Evolutionary conservation across 2,888 invertebrate genomes (phyloP).

Genomic region (Pseudococcus viburni): DNA sequence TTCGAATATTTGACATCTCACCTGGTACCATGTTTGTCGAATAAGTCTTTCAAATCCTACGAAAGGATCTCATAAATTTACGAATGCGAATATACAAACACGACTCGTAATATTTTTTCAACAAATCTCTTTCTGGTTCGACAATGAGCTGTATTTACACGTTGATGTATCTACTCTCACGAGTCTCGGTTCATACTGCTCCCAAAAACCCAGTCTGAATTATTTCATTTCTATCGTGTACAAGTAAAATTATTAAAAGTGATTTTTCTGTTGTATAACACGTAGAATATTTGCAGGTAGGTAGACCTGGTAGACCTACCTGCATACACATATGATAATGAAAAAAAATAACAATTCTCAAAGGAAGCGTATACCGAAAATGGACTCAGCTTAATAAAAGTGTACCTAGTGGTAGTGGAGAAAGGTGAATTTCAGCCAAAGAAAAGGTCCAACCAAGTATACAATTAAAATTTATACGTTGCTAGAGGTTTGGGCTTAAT

Average conservation of each 20-base stretch:
- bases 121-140: background rate
- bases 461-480: conserved; percentile 41
- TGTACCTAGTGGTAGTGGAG: background rate
- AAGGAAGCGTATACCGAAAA: background rate
- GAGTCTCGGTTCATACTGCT: background rate
- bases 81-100: too few species aligned
- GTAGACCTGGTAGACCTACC: background rate
- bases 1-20: too few species aligned
- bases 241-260: background rate
- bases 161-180: background rate
- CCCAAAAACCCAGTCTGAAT: background rate
- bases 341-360: conserved; percentile 18
- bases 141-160: background rate
- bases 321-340: background rate
- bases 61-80: background rate
- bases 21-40: background rate
- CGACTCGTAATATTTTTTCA: too few species aligned
- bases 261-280: background rate
- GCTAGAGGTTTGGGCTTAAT: background rate
- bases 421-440: conserved; percentile 3
- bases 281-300: too few species aligned
- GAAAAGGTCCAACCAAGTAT: conserved; percentile 23
- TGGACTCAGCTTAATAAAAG: background rate
- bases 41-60: background rate
- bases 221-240: background rate